Evolutionary conservation across 2,113 vertebrate species (phyloP), one percentile per base, ranked within the genome.

Genomic region (Heloderma charlesbogerti): DNA sequence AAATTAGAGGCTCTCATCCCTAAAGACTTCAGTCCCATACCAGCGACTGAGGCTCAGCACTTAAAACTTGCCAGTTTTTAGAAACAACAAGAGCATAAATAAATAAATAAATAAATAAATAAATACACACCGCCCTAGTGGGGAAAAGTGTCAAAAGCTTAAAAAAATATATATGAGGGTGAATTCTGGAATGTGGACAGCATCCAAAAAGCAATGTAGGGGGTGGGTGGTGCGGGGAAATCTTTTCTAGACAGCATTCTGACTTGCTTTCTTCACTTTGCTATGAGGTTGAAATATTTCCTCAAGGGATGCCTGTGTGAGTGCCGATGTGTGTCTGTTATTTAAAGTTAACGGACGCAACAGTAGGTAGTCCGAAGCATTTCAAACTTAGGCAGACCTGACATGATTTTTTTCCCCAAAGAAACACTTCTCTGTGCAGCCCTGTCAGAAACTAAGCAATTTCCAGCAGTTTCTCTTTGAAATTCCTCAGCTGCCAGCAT

Each of bases 211-310:
- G 91, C 89, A 91, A 81, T 93, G 87, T 92, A 95, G 31, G 31
- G 40, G 10, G 54, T 25, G 16, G 16, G 81, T 95, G 94, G 95
- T n/a, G n/a, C n/a, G 90, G 93, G 91, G 57, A 9, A 94, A 13
- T 93, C 0, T 94, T 89, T 93, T 78, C 48, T 85, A 86, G 72
- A 91, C 95, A 97, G 88, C 90, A 43, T 93, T 84, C 92, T 97
- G 95, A 95, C 93, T 96, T 3, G 31, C 90, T 97, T 97, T 97
- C 95, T 95, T 97, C 95, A 95, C 94, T 96, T 96, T 95, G 93
- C 95, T 94, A 93, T 45, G 86, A 95, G 94, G 90, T 77, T 97
- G 95, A 97, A 97, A 91, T 92, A 92, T 97, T 97, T 96, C 88
- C 96, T 97, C 96, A 29, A 85, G 97, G 96, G 97, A 96, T 93